phyloP scores from a whole-genome alignment of 1,140 invertebrate genomes.

The Zaprionus inermis region DNA sequence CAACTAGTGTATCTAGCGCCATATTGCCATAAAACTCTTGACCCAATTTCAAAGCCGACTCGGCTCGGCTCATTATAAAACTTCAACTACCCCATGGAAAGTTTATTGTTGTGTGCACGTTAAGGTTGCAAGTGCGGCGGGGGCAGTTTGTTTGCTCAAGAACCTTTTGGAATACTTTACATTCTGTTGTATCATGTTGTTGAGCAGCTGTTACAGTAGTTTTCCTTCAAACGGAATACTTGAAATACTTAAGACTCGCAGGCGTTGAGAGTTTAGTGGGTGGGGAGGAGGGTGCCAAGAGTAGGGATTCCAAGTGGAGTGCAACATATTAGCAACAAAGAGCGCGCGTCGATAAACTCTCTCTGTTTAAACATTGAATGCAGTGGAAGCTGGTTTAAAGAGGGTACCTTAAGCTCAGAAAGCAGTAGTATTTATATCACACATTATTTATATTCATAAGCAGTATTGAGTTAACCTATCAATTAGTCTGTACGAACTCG shows the following conservation, averaged over 20 bases:
- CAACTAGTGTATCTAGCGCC: conserved; percentile 23
- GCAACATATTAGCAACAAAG: not conserved
- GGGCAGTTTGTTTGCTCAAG: conserved; percentile 45
- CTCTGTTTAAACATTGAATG: too few relatives aligned
- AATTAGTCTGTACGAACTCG: too few relatives aligned
- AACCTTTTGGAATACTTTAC: conserved; percentile 48
- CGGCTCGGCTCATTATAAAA: conserved; percentile 40
- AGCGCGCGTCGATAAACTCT: too few relatives aligned
- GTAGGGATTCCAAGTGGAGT: not conserved
- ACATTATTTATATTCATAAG: too few relatives aligned
- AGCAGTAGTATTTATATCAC: too few relatives aligned
- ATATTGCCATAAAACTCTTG: conserved; percentile 48
- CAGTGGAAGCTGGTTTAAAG: too few relatives aligned
- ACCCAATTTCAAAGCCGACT: conserved; percentile 40
- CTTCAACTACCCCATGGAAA: conserved; percentile 48
- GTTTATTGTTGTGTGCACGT: conserved; percentile 42
- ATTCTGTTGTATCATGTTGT: conserved; percentile 32
- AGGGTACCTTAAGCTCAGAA: too few relatives aligned
- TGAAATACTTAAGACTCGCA: conserved; percentile 8
- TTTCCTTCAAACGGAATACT: conserved; percentile 33
- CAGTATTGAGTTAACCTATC: too few relatives aligned
- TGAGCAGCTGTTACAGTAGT: conserved; percentile 59
- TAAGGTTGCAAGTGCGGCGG: not conserved
- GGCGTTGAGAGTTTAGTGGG: not conserved
- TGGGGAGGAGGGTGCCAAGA: not conserved